Evolutionary conservation across 2,797 vertebrate species (phyloP), one percentile per base, ranked within the genome.

Genomic region (Pseudochirops corinnae): DNA sequence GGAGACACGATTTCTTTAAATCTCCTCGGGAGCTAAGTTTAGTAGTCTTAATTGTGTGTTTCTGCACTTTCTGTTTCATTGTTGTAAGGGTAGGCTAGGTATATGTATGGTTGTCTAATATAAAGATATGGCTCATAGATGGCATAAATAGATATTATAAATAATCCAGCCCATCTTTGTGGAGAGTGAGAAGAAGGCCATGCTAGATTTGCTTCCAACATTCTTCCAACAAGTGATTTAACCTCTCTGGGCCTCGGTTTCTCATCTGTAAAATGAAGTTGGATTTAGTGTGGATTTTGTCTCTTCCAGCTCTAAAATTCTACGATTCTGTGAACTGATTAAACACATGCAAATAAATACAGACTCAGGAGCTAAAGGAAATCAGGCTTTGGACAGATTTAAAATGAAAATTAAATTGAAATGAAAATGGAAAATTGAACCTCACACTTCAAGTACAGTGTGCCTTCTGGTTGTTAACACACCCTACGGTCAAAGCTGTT

Each of bases 301-400:
- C 74, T 87, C 21, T 87, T 82, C 39, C 21, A 50, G 74, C 94
- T 56, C 26, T 39, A 91, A 93, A 93, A 90, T 95, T 93, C 74
- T 87, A 28, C 94, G 92, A 95, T 91, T 74, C 93, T 91, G n/a
- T 93, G 90, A 94, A n/a, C 2, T 67, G 93, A 90, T 74, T 39
- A 92, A 39, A 96, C 60, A 33, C 91, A 58, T 91, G 28, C 46
- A 96, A 92, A 60, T 94, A 33, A 55, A 26, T 58, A 52, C 90
- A 52, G 46, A 91, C 4, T 57, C 0, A 33, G 1, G 5, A 93
- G 50, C 53, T 91, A 62, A 90, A 93, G 93, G 90, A 94, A 92
- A 87, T 33, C 39, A n/a, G 90, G 46, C 53, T 94, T 56, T 55
- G 58, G 26, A 39, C 18, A 29, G 10, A 5, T 91, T 26, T 90